Conservation (phyloP, 1,140 invertebrate genomes). For the Drosophila asahinai region DNA sequence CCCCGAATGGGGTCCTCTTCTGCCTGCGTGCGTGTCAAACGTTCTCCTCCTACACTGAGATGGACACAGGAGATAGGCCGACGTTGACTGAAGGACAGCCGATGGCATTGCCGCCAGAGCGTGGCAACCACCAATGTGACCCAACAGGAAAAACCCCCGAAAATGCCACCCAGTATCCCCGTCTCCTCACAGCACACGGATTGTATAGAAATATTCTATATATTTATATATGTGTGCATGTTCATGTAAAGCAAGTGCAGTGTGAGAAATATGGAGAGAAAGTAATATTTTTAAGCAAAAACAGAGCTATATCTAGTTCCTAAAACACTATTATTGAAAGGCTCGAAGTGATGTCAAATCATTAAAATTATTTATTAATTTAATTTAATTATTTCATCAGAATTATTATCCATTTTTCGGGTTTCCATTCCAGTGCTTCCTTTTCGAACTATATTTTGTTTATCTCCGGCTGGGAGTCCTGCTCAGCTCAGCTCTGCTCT, state of each 20-base stretch:
- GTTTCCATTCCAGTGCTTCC: constrained; percentile 9
- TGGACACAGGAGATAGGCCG: constrained; percentile 52
- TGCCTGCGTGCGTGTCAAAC: background rate
- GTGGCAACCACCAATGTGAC: constrained; percentile 65
- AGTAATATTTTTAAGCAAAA: background rate
- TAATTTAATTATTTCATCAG: no score
- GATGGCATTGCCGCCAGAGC: constrained; percentile 59
- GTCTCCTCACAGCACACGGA: constrained; percentile 33
- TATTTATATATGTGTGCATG: constrained; percentile 22
- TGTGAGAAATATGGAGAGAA: background rate
- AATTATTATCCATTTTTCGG: no score
- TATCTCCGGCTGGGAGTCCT: constrained; percentile 59
- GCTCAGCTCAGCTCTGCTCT: constrained; percentile 11
- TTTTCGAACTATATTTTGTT: constrained; percentile 61
- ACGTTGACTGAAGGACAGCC: constrained; percentile 34
- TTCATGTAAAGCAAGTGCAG: constrained; percentile 20
- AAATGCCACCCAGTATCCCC: constrained; percentile 8
- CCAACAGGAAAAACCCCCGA: background rate
- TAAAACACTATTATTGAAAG: no score
- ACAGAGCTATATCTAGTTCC: no score
- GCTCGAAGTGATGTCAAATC: no score
- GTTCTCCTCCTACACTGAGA: background rate
- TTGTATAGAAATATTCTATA: constrained; percentile 30
- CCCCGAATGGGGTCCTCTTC: no score
- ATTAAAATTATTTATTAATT: no score